Conservation (phyloP, 2,888 invertebrate genomes). For the Corbicula japonica region DNA sequence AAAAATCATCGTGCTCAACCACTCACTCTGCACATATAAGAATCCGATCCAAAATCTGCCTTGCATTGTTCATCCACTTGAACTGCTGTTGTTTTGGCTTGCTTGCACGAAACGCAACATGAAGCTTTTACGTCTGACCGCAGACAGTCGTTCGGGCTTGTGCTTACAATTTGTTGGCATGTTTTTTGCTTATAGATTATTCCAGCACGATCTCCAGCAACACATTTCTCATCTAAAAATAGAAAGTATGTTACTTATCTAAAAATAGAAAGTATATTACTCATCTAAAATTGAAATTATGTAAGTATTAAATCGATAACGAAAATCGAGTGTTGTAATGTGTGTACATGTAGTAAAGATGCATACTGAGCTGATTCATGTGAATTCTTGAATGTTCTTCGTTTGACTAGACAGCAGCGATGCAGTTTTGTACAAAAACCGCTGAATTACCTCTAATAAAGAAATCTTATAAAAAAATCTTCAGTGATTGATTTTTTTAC, state of each 20-base stretch:
- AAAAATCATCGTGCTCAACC: too few relatives aligned
- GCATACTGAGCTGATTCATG: too few relatives aligned
- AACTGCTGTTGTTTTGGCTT: constrained; percentile 5
- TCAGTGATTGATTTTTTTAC: too few relatives aligned
- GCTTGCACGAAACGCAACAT: constrained; percentile 8
- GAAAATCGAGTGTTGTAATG: too few relatives aligned
- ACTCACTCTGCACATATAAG: constrained; percentile 17
- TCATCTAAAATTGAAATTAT: background rate
- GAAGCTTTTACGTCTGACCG: background rate
- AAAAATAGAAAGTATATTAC: background rate
- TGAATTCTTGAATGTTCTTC: too few relatives aligned
- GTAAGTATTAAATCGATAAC: too few relatives aligned
- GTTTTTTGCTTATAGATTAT: background rate
- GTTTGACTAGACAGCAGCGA: too few relatives aligned
- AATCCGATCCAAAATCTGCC: background rate
- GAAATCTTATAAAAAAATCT: too few relatives aligned
- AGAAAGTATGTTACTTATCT: background rate
- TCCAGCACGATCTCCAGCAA: background rate
- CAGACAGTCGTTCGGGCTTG: constrained; percentile 4
- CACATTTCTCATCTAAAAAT: constrained; percentile 14
- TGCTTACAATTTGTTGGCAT: background rate
- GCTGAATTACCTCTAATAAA: too few relatives aligned
- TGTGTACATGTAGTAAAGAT: too few relatives aligned
- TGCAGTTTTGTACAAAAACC: too few relatives aligned
- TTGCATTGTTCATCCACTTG: background rate